phyloP scores from a whole-genome alignment of 2,888 invertebrate genomes.

The Cinara cedri region DNA sequence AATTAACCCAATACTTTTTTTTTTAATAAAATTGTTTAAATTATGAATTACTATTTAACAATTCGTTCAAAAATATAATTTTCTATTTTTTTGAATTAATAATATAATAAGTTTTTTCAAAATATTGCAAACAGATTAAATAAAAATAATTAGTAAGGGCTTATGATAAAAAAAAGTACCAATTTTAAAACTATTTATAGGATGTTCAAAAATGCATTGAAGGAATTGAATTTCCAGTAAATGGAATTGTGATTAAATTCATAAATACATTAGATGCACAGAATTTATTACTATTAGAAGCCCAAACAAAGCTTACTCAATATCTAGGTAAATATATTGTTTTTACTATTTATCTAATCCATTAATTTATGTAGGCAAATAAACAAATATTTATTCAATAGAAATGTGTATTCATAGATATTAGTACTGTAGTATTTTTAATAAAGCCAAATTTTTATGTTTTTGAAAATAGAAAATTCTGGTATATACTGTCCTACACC shows the following conservation, averaged over 20 bases:
- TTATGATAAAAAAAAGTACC: not conserved
- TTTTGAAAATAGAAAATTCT: slow-evolving; percentile 26
- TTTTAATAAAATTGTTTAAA: no score
- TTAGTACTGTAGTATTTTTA: no score
- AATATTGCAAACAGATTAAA: no score
- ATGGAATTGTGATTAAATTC: slow-evolving; percentile 45
- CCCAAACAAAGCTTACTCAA: slow-evolving; percentile 37
- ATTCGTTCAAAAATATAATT: no score
- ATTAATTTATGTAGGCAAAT: not conserved
- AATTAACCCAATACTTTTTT: no score
- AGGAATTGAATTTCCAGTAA: slow-evolving; percentile 42
- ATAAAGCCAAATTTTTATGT: not conserved
- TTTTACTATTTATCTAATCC: not conserved
- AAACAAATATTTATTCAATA: no score
- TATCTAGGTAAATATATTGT: slow-evolving; percentile 19
- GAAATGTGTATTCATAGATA: no score
- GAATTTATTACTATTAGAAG: slow-evolving; percentile 23
- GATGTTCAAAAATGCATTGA: slow-evolving; percentile 20
- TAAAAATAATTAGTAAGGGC: no score
- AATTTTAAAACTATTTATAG: slow-evolving; percentile 18
- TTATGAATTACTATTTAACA: no score
- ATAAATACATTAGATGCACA: slow-evolving; percentile 37
- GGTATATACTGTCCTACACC: slow-evolving; percentile 28
- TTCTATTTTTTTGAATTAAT: no score
- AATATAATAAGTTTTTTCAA: no score